Base-by-base conservation (phyloP, 2,113 vertebrate genomes). In the Vicugna pacos region DNA sequence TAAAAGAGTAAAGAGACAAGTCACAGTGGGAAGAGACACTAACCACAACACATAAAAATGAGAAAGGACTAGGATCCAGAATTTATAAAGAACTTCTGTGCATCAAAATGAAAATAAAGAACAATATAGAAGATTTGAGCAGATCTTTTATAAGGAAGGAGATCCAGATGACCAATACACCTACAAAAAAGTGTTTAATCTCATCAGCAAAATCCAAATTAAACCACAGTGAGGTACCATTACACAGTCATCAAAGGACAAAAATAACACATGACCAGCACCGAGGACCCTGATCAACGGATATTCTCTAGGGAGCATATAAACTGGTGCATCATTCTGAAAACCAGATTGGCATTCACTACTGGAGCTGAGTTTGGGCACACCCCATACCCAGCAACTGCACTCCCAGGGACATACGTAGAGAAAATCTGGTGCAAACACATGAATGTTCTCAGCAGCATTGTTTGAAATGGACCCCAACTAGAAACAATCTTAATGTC, bases 31-130 rank as follows among this genome's bases (percentile, higher is more conserved):
- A 73, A 87, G 83, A 87, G 26, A n/a, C 26, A 50, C 12, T 50
- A 42, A 48, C 12, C n/a, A 42, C 32, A 56, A 73, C 7, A 38
- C 17, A 48, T 13, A 80, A 72, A 92, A 62, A 35, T 76, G 52
- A 42, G 46, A 65, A 76, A 24, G 46, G 26, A 20, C 65, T 58
- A 14, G n/a, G 46, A 26, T 32, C 42, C 50, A 52, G 80, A 76
- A 58, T 69, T 48, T 67, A 76, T 60, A 75, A 82, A 89, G 76
- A 52, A 69, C 38, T 42, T 65, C 30, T 84, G 35, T 48, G 67
- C 93, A 35, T 46, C 32, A 84, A 72, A 91, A 80, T 60, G 69
- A 94, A 91, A 75, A 94, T 52, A 50, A 90, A 89, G 42, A 86
- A 19, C 16, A 65, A 76, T 42, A 28, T 26, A 38, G 69, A 94